Evolutionary conservation across 2,888 invertebrate genomes (phyloP), one percentile per base, ranked within the genome.

Genomic region (Agrilus mali): DNA sequence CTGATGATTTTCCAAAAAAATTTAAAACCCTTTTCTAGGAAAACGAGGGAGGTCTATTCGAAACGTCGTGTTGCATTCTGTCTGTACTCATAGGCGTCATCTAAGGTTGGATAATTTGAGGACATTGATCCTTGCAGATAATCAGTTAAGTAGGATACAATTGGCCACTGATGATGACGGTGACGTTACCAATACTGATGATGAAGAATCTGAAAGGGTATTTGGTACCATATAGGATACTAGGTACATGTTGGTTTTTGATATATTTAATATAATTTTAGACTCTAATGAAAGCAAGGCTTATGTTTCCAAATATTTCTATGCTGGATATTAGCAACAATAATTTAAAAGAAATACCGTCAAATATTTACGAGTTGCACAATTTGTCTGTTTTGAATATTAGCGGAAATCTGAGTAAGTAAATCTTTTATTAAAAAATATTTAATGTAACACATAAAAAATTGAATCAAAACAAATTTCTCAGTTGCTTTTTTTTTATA

Each of bases 261-360:
- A 13, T 20, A 17, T 38, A 39, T 36, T 43, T 39, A 32, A 8
- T 13, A 33, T 46, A 33, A 2, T 17, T 41, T 38, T n/a, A 40
- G n/a, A 20, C 15, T 7, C 12, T 37, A 13, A 16, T 37, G 15
- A 80, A 80, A 58, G 73, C 78, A 0, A 75, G 82, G 36, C 73
- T 95, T 2, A 77, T 95, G 59, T 95, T 92, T 67, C 97, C 97
- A 0, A 86, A 86, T 61, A 75, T 98, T 43, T 92, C 93, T 4
- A 93, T 94, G 85, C 66, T 98, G 60, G 96, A 97, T 64, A 80
- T 97, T 17, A 90, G 92, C 53, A 84, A 87, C 63, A 98, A 98
- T 69, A 72, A 73, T 45, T 66, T 93, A 33, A 75, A 73, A 53
- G 78, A 79, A 51, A 78, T 98, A 33, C 93, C 95, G 1, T 68